Conservation (phyloP, 2,888 invertebrate genomes). For the Rhingia campestris region DNA sequence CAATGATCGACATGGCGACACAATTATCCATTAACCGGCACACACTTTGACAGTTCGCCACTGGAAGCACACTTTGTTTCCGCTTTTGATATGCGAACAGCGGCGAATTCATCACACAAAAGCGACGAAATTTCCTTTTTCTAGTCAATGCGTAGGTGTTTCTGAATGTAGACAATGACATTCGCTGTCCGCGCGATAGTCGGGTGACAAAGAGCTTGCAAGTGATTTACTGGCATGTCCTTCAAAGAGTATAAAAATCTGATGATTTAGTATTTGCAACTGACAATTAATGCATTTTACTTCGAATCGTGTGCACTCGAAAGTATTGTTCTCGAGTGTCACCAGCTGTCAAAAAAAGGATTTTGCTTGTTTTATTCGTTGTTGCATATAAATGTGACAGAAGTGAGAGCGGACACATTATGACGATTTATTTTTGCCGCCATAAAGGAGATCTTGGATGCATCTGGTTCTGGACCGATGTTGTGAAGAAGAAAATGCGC, state of each 20-base stretch:
- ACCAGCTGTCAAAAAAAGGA: constrained; percentile 60
- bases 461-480: constrained; percentile 62
- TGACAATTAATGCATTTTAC: constrained; percentile 67
- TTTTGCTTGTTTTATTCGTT: neutral
- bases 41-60: constrained; percentile 63
- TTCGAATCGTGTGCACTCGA: constrained; percentile 29
- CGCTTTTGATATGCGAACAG: constrained; percentile 42
- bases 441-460: constrained; percentile 51
- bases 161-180: constrained; percentile 59
- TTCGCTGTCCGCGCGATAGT: constrained; percentile 22
- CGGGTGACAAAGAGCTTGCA: constrained; percentile 60
- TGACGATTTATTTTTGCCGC: constrained; percentile 62
- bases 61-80: constrained; percentile 60
- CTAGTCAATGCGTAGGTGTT: constrained; percentile 55
- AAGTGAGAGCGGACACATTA: constrained; percentile 17
- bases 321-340: constrained; percentile 53
- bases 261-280: constrained; percentile 58
- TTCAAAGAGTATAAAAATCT: constrained; percentile 60
- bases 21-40: constrained; percentile 39
- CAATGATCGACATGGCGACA: constrained; percentile 60
- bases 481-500: constrained; percentile 37
- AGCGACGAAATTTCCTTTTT: constrained; percentile 23
- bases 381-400: constrained; percentile 15
- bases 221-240: constrained; percentile 66
- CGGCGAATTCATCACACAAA: neutral